Percentiles rank a stretch among this genome's conserved stretches.
Conservation (phyloP, 2,888 invertebrate genomes). For the Eristalis intricaria region DNA sequence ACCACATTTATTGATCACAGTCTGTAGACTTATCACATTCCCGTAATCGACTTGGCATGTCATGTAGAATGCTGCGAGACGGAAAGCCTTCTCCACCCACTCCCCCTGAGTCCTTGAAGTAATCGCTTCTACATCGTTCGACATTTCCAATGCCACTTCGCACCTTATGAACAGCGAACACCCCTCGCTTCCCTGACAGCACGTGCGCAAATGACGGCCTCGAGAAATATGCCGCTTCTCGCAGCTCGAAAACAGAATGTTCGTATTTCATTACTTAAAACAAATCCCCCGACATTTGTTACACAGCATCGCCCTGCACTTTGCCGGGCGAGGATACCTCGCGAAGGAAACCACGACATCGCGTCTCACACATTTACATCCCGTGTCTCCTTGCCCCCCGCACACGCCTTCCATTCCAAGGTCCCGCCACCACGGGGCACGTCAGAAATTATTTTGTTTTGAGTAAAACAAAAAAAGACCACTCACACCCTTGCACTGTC, state of each 20-base stretch:
- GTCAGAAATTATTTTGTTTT: no score
- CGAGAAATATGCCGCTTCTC: not conserved
- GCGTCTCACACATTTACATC: not conserved
- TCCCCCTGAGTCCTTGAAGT: no score
- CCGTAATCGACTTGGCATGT: no score
- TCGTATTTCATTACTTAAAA: not conserved
- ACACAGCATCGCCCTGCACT: not conserved
- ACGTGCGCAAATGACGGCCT: not conserved
- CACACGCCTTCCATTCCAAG: not conserved
- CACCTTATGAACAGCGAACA: not conserved
- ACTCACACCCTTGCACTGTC: no score
- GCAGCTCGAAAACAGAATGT: not conserved
- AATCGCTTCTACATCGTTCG: no score
- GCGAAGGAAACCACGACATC: not conserved
- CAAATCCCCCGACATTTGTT: not conserved
- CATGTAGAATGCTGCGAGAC: no score
- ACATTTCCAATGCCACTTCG: not conserved
- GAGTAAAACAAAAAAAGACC: no score
- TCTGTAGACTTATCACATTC: no score
- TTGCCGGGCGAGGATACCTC: no score
- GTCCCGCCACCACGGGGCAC: no score
- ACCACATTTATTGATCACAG: no score
- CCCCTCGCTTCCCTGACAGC: not conserved
- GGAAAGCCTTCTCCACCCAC: no score
- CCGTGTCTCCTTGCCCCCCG: not conserved